Conservation (phyloP, 35 echinoderm and acorn worm genomes). For the Hemicentrotus pulcherrimus region DNA sequence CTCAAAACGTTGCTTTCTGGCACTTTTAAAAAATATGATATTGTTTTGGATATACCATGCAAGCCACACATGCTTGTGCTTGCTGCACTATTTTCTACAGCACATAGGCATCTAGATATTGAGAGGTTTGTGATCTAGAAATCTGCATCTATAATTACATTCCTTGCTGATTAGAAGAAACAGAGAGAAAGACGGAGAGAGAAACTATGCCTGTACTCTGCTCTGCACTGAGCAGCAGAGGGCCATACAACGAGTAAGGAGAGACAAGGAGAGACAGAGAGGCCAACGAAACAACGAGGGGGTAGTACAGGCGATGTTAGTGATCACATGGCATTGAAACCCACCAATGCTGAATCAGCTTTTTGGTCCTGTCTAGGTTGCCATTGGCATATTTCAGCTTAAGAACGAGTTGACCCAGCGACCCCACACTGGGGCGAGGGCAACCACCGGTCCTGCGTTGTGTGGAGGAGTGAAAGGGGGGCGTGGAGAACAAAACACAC, state of each 20-base stretch:
- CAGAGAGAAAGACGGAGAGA: background rate
- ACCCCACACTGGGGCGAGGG: conserved; percentile 58
- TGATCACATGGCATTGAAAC: conserved; percentile 39
- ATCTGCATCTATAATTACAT: background rate
- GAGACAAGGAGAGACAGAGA: conserved; percentile 20
- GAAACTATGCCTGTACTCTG: background rate
- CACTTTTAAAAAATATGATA: background rate
- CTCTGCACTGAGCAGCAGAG: background rate
- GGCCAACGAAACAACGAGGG: background rate
- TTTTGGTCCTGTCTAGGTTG: conserved; percentile 51
- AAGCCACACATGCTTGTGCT: background rate
- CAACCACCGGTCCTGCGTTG: conserved; percentile 47
- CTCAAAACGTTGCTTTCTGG: background rate
- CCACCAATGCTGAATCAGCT: conserved; percentile 50
- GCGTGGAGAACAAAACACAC: background rate
- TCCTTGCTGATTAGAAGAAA: background rate
- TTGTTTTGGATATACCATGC: background rate
- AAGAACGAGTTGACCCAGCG: conserved; percentile 56
- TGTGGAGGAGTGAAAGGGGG: background rate
- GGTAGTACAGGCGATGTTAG: conserved; percentile 24
- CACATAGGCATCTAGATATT: background rate
- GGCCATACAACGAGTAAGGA: background rate
- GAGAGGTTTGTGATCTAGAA: background rate
- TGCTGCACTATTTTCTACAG: background rate
- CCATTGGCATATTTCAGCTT: conserved; percentile 61